Base-by-base conservation (phyloP, 2,797 vertebrate species). In the Pseudochromis fuscus region DNA sequence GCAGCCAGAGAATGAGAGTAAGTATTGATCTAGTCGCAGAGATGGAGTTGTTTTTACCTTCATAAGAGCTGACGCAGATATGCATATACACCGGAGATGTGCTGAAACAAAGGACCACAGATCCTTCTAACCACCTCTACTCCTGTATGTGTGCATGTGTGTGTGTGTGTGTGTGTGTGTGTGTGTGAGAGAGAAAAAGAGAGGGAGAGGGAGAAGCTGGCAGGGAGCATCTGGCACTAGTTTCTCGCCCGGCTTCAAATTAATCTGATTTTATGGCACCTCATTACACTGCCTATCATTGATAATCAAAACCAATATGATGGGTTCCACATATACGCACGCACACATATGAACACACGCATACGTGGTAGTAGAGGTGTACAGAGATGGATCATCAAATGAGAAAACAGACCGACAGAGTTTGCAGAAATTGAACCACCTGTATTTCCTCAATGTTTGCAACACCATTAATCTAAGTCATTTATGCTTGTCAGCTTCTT, bases 271-370 rank as follows among this genome's bases (percentile, higher is more conserved):
- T 91, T 85, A 91, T 90, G 78, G 82, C 83, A 91, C 76, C 89
- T 91, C 87, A 91, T 92, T 92, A 90, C 81, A 83, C 77, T 78
- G 72, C 78, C 86, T 82, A 91, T 92, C 91, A 90, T 82, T 86
- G 88, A 74, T 89, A 87, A 92, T 91, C 87, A 88, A 86, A 88
- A 84, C 77, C 60, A 73, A 74, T 68, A 67, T 81, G 79, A 90
- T 82, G 67, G 59, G 56, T 69, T 67, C 49, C 30, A 45, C 70
- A 72, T 25, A 65, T 64, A 67, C 23, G 3, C 16, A 2, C 12
- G 42, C 57, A 64, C 72, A 84, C 62, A 46, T 50, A 40, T 59
- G 46, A 60, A 44, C 59, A 25, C 58, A 69, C 16, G 19, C 50
- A 16, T 5, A 13, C 0, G 1, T 7, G 3, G 53, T 2, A 40